Evolutionary conservation across 2,797 vertebrate species (phyloP).

Genomic region (Cossypha polioptera): DNA sequence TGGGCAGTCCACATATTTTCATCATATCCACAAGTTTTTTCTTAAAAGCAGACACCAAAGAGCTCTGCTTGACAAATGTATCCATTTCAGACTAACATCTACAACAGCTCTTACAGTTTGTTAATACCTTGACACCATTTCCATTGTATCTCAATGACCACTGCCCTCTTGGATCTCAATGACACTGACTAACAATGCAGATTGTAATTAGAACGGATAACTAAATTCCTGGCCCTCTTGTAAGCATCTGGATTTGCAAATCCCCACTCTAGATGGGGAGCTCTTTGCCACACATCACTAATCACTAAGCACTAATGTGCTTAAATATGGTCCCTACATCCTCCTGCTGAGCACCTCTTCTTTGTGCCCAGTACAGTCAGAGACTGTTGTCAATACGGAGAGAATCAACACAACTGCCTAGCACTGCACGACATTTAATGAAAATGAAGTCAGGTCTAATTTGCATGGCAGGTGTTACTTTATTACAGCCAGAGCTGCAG

Average conservation of each 20-base stretch:
- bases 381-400: not conserved
- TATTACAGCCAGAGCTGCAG: not conserved
- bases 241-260: conserved; percentile 3
- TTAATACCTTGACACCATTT: not conserved
- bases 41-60: not conserved
- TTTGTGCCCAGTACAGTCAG: not conserved
- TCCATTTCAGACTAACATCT: not conserved
- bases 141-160: not conserved
- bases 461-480: not conserved
- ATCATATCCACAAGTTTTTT: not conserved
- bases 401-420: not conserved
- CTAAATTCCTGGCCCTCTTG: not conserved
- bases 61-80: not conserved
- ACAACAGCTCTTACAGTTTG: not conserved
- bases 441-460: conserved; percentile 6
- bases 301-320: not conserved
- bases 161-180: not conserved
- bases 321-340: not conserved
- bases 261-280: not conserved
- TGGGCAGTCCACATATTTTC: not conserved
- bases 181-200: not conserved
- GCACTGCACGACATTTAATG: not conserved
- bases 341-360: not conserved
- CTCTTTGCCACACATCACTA: not conserved
- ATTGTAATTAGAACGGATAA: not conserved